Percentiles rank a stretch among this genome's conserved stretches.
These are phyloP conservation scores for Nymphicus hollandicus DNA, from an alignment of 2,113 vertebrate genomes.

Conservation along the genomic window DNA sequence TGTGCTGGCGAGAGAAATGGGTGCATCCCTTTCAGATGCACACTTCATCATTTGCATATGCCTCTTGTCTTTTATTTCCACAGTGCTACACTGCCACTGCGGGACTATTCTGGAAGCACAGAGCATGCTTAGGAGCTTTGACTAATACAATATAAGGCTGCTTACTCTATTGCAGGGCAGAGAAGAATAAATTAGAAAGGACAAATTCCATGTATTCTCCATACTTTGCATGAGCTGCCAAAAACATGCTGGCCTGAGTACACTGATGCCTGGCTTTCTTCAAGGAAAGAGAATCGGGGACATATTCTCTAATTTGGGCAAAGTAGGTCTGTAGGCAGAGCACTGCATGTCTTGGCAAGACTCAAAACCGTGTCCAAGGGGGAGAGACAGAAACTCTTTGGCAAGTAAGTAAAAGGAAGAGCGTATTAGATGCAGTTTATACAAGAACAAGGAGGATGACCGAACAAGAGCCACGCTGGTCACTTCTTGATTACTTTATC, in stretches of 20 bases:
- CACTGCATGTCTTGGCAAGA: background rate
- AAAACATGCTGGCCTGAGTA: background rate
- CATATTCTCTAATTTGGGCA: background rate
- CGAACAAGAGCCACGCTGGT: background rate
- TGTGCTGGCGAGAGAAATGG: background rate
- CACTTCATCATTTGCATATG: background rate
- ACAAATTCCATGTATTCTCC: constrained; percentile 16
- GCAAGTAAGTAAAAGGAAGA: background rate
- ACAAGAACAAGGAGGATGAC: background rate
- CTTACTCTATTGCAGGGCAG: background rate
- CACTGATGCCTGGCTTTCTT: background rate
- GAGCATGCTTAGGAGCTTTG: background rate
- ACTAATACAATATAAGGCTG: background rate
- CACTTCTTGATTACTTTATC: constrained; percentile 21
- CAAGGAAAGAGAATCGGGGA: background rate
- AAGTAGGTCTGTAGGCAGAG: background rate
- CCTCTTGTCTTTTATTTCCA: background rate
- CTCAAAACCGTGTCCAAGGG: background rate
- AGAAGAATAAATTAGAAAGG: background rate
- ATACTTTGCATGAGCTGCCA: background rate
- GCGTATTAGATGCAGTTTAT: background rate
- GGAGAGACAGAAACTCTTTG: background rate
- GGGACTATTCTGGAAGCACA: background rate
- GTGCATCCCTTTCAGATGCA: background rate
- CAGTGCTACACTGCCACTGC: background rate